Conservation (phyloP, 2,797 vertebrate genomes). For the Gobionotothen gibberifrons region DNA sequence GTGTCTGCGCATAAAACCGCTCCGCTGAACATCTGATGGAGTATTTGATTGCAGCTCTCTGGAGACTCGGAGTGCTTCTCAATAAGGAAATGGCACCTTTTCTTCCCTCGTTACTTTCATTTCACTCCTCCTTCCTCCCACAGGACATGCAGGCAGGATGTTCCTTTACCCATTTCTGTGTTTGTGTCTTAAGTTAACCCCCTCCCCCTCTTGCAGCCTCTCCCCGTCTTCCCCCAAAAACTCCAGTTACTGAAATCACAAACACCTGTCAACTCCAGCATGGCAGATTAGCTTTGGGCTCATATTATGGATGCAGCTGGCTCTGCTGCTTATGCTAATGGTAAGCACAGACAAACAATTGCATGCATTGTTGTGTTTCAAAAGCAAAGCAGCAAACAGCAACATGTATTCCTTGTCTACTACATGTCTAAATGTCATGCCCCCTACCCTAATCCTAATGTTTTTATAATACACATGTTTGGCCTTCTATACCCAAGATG, state of each 20-base stretch:
- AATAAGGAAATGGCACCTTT: conserved; percentile 35
- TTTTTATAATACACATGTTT: neutral
- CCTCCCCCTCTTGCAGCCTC: conserved; percentile 5
- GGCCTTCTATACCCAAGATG: neutral
- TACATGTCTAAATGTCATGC: neutral
- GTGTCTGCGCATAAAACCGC: conserved; percentile 16
- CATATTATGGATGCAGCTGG: conserved; percentile 51
- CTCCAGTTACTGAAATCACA: conserved; percentile 42
- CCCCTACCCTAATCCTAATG: neutral
- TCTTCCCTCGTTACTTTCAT: neutral
- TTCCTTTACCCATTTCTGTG: conserved; percentile 30
- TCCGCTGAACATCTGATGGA: conserved; percentile 60
- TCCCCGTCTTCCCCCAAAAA: neutral
- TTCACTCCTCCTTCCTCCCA: conserved; percentile 20
- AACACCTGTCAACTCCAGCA: conserved; percentile 62
- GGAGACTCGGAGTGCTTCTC: conserved; percentile 40
- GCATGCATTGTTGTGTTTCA: conserved; percentile 20
- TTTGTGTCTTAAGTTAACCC: conserved; percentile 32
- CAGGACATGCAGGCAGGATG: conserved; percentile 22
- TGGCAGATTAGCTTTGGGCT: conserved; percentile 52
- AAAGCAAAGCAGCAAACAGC: conserved; percentile 5
- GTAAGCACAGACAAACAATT: conserved; percentile 22
- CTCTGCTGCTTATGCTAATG: conserved; percentile 43
- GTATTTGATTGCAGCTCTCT: conserved; percentile 55
- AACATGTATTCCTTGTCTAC: conserved; percentile 6